These are phyloP conservation scores for Parazoanthus darwini DNA, from an alignment of 92 coral and sea anemone species.

Conservation along the genomic window DNA sequence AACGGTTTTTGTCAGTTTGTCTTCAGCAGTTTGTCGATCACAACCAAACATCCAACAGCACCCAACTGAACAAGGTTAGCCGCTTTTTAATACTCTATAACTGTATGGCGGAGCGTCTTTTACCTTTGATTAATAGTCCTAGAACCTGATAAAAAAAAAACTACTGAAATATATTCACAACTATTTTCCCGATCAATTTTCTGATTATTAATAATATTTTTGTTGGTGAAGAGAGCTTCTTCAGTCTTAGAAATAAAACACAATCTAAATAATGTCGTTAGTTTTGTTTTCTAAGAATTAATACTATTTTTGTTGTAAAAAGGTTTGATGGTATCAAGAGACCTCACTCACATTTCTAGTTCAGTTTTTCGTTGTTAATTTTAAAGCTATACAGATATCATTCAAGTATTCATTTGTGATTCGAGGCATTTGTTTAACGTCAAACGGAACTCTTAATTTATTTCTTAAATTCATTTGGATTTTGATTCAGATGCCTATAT, in stretches of 20 bases:
- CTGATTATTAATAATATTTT: no score
- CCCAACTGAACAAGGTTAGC: slow-evolving; percentile 1
- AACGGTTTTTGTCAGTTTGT: slow-evolving; percentile 34
- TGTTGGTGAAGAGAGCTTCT: neutral
- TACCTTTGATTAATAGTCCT: neutral
- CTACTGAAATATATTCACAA: neutral
- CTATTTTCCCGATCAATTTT: neutral
- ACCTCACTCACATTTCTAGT: neutral
- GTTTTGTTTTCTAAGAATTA: neutral
- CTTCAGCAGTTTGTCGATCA: slow-evolving; percentile 36
- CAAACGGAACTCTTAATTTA: no score
- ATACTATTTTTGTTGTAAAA: no score
- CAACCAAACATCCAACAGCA: neutral
- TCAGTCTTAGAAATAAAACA: neutral
- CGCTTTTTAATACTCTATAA: neutral
- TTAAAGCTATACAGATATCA: no score
- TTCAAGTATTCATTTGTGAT: no score
- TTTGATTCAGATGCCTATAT: no score
- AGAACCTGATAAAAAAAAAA: no score
- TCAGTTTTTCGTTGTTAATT: no score
- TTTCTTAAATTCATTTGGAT: no score
- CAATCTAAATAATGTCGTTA: neutral
- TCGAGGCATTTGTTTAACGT: no score
- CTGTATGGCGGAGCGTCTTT: neutral
- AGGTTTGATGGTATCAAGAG: no score